A percentile compares a stretch with the other conserved stretches of the same genome.
phyloP scores from a whole-genome alignment of 1,140 invertebrate genomes.

The Homarus americanus region DNA sequence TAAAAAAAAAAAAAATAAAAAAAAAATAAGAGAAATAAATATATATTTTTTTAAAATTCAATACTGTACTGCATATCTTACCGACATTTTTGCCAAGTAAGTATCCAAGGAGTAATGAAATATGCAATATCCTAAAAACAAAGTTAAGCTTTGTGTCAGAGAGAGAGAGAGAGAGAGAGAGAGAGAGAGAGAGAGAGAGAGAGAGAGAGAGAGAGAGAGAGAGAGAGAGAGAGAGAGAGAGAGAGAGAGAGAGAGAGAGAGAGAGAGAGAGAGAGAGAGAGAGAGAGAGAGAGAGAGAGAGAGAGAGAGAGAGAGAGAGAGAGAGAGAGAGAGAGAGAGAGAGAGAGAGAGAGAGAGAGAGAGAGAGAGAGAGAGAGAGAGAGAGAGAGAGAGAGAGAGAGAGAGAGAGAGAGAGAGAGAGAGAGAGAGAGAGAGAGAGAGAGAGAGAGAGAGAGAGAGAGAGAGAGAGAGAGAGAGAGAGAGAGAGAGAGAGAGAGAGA shows the following conservation, averaged over 20 bases:
- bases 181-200: conserved; percentile 25
- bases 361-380: neutral
- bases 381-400: neutral
- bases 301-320: neutral
- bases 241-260: neutral
- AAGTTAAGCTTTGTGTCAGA: neutral
- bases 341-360: neutral
- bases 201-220: conserved; percentile 25
- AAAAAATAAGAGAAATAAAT: too few relatives aligned
- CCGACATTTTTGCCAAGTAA: too few relatives aligned
- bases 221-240: conserved; percentile 22
- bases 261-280: neutral
- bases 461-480: conserved; percentile 25
- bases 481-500: conserved; percentile 25
- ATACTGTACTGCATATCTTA: too few relatives aligned
- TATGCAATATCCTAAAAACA: too few relatives aligned
- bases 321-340: neutral
- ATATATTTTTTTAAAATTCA: too few relatives aligned
- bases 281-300: neutral
- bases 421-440: neutral
- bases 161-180: conserved; percentile 25
- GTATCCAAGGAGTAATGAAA: too few relatives aligned
- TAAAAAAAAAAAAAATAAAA: too few relatives aligned
- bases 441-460: conserved; percentile 3
- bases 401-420: neutral